Evolutionary conservation across 2,113 vertebrate species (phyloP), one percentile per base, ranked within the genome.

Genomic region (Boulengeromyrus knoepffleri): DNA sequence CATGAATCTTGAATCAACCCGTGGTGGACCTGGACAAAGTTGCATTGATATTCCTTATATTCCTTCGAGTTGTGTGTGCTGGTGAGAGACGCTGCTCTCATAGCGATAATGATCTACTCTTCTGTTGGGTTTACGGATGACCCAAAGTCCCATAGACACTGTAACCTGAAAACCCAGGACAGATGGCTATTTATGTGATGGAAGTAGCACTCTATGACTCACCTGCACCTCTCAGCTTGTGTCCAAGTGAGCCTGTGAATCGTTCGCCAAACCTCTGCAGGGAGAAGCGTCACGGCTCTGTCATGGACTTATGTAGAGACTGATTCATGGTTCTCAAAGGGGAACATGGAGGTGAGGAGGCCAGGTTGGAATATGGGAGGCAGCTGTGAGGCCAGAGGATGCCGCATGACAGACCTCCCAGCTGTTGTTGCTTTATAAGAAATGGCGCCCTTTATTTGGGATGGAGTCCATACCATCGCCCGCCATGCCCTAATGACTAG

Each of bases 1-100:
- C 86, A 53, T 56, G 50, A 87, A 87, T 87, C 49, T 56, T 87
- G 86, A 87, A 56, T 53, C 49, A 87, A 58, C 6, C n/a, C 58
- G 49, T 56, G n/a, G 31, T 56, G 86, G 46, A 47, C 83, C 27
- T 87, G 50, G 15, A 19, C 36, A 42, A 80, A 87, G 50, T 17
- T 52, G 46, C n/a, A 27, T 46, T 87, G 86, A 56, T 87, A 50
- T 87, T 52, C n/a, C 12, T 31, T 21, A 53, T 17, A 87, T 27
- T 6, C n/a, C 31, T 87, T 12, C 15, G 21, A 21, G 36, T 50
- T 53, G 5, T 87, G 49, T 39, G 49, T 19, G 2, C 49, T 8
- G 31, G 27, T 36, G 49, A 87, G 27, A 50, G 49, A 27, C 56
- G 31, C 27, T 24, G 84, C 46, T n/a, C 21, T 27, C n/a, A 31